Percentiles rank a stretch among this genome's conserved stretches.
These are phyloP conservation scores for Trematomus loennbergii DNA, from an alignment of 2,113 vertebrate species.

Conservation along the genomic window DNA sequence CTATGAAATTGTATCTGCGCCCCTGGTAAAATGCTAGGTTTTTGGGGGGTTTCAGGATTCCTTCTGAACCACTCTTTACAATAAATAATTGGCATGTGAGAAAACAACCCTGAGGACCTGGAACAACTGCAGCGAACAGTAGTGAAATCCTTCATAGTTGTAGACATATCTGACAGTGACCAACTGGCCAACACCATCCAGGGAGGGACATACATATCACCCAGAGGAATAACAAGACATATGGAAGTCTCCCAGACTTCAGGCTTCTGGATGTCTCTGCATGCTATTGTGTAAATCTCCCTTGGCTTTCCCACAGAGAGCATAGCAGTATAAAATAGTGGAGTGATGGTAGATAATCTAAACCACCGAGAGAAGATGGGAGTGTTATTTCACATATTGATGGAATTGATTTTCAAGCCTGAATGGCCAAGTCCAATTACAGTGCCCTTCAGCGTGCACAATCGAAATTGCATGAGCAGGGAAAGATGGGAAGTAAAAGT, in stretches of 20 bases:
- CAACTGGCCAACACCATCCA: too few species aligned
- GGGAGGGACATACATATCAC: neutral
- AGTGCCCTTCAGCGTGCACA: slow-evolving; percentile 16
- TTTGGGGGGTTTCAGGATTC: too few species aligned
- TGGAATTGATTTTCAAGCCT: slow-evolving; percentile 58
- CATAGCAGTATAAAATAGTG: neutral
- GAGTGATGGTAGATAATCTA: slow-evolving; percentile 41
- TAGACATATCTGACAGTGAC: too few species aligned
- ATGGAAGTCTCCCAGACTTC: neutral
- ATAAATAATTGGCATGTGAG: too few species aligned
- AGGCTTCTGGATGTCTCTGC: neutral
- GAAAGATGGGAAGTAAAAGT: slow-evolving; percentile 24
- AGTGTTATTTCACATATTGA: slow-evolving; percentile 57
- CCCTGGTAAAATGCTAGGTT: too few species aligned
- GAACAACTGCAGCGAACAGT: too few species aligned
- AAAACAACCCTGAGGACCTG: too few species aligned
- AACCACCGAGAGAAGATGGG: slow-evolving; percentile 19
- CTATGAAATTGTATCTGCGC: too few species aligned
- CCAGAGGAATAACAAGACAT: slow-evolving; percentile 8
- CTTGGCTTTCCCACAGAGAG: neutral
- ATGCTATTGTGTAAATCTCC: slow-evolving; percentile 1
- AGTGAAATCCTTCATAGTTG: too few species aligned
- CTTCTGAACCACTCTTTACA: too few species aligned
- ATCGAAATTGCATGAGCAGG: slow-evolving; percentile 17
- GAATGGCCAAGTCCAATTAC: slow-evolving; percentile 57